These are phyloP conservation scores for Xenopus borealis DNA, from an alignment of 2,113 vertebrate species.

Conservation along the genomic window DNA sequence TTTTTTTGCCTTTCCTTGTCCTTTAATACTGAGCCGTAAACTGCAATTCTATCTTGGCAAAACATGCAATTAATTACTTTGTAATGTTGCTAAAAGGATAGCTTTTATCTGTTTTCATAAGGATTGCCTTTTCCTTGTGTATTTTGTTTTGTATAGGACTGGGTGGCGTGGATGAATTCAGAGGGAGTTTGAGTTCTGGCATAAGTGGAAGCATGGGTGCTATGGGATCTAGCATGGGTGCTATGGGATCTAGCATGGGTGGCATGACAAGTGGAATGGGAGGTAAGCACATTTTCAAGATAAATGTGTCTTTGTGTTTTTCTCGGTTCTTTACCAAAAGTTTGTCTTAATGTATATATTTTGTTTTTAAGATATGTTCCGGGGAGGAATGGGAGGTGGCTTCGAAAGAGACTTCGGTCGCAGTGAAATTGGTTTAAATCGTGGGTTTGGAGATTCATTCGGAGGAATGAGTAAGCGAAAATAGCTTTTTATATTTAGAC, in stretches of 20 bases:
- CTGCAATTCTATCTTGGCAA: too few species aligned
- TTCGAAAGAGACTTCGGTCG: constrained; percentile 92
- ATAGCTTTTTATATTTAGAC: too few species aligned
- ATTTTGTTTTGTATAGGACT: constrained; percentile 26
- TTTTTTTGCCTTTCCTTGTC: too few species aligned
- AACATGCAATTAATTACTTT: too few species aligned
- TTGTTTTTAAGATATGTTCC: constrained; percentile 72
- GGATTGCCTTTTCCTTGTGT: too few species aligned
- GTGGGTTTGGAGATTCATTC: constrained; percentile 90
- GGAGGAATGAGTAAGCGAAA: constrained; percentile 81
- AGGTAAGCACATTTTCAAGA: constrained; percentile 41
- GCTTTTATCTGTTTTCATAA: too few species aligned
- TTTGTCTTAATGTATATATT: not conserved
- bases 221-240: constrained; percentile 6
- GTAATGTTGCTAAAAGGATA: too few species aligned
- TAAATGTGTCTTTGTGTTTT: too few species aligned
- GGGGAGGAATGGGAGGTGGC: constrained; percentile 83
- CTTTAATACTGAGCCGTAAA: too few species aligned
- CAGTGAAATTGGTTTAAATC: constrained; percentile 84
- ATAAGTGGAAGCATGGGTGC: constrained; percentile 29
- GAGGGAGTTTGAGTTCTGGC: constrained; percentile 46
- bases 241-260: constrained; percentile 4
- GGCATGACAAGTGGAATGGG: constrained; percentile 43
- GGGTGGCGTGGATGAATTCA: constrained; percentile 48
- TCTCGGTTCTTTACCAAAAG: not conserved